Percentiles rank a stretch among this genome's conserved stretches.
Evolutionary conservation across 2,113 vertebrate species (phyloP).

Genomic region (Micromys minutus): DNA sequence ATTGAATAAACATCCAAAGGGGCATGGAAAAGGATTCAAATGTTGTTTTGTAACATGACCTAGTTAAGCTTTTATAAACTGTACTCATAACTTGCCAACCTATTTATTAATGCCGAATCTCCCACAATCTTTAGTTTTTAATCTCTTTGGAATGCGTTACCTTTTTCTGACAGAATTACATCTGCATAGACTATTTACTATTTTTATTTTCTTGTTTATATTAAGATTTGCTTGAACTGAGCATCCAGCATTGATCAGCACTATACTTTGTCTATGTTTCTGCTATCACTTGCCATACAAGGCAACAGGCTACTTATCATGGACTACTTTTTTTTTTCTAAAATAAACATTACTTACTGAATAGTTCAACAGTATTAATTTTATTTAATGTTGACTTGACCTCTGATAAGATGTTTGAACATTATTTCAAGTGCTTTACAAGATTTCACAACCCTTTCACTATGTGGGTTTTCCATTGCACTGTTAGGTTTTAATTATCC

Average conservation of each 20-base stretch:
- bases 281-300: not conserved
- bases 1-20: not conserved
- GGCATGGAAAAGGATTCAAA: not conserved
- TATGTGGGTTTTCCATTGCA: not conserved
- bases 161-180: not conserved
- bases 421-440: not conserved
- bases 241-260: not conserved
- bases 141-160: not conserved
- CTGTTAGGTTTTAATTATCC: not conserved
- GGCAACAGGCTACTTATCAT: not conserved
- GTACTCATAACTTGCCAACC: not conserved
- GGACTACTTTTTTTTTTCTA: not conserved
- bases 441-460: not conserved
- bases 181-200: not conserved
- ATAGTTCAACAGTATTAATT: not conserved
- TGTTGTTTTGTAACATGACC: not conserved
- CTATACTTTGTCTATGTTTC: not conserved
- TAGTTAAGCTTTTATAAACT: not conserved
- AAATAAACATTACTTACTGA: not conserved
- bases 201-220: not conserved
- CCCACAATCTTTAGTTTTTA: not conserved
- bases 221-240: not conserved
- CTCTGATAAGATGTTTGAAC: not conserved
- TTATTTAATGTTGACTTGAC: not conserved
- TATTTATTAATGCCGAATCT: not conserved